Evolutionary conservation across 2,888 invertebrate genomes (phyloP).

Genomic region (Lasioglossum calceatum): DNA sequence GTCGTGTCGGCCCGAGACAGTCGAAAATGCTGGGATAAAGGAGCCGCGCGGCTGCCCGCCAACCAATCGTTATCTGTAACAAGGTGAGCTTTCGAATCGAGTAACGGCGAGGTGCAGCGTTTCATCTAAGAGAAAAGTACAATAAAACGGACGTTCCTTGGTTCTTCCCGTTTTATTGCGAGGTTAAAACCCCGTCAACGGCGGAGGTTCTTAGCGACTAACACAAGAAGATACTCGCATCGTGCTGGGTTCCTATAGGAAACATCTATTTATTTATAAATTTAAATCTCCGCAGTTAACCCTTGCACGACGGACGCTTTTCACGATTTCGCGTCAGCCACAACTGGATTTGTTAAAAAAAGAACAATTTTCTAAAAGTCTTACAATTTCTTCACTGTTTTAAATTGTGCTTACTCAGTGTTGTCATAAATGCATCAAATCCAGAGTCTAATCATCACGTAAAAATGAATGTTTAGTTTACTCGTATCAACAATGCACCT

Average conservation of each 20-base stretch:
- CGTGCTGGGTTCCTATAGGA: background rate
- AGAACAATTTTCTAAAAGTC: too few relatives aligned
- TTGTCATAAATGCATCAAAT: too few relatives aligned
- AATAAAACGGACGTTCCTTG: background rate
- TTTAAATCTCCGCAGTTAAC: background rate
- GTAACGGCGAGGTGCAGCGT: background rate
- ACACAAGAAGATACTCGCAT: background rate
- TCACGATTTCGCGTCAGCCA: too few relatives aligned
- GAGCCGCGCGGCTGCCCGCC: background rate
- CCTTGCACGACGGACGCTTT: background rate
- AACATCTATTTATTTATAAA: background rate
- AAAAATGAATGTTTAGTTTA: background rate
- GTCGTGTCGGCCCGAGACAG: background rate
- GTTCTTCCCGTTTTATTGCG: background rate
- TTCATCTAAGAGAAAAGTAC: background rate
- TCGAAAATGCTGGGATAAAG: constrained; percentile 2
- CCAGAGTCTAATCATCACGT: background rate
- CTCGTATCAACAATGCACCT: too few relatives aligned
- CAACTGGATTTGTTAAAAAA: too few relatives aligned
- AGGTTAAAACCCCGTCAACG: background rate
- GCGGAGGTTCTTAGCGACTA: background rate
- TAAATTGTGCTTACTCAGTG: too few relatives aligned
- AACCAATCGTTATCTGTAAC: background rate
- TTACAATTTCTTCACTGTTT: too few relatives aligned
- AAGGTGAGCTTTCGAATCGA: constrained; percentile 24